phyloP scores from a whole-genome alignment of 1,140 invertebrate species.

The Drosophila pachea region DNA sequence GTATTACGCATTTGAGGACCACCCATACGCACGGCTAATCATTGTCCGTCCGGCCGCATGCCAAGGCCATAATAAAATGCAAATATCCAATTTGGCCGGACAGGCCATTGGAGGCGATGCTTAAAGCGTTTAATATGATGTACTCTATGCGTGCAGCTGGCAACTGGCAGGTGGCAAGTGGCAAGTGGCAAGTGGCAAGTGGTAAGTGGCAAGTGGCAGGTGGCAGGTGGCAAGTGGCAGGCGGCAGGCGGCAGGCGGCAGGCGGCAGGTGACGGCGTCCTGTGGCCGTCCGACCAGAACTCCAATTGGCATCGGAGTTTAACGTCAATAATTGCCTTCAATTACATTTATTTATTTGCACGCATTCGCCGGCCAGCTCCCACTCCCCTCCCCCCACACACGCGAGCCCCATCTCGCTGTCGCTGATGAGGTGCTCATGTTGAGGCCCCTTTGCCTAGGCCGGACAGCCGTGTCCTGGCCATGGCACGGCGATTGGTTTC shows the following conservation, averaged over 20 bases:
- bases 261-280: not conserved
- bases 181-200: not conserved
- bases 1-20: no score
- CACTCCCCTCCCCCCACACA: not conserved
- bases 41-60: slow-evolving; percentile 6
- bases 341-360: slow-evolving; percentile 76
- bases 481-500: slow-evolving; percentile 68
- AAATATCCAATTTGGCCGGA: slow-evolving; percentile 40
- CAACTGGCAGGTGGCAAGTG: not conserved
- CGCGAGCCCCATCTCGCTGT: not conserved
- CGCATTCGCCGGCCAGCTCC: slow-evolving; percentile 37
- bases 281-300: slow-evolving; percentile 36
- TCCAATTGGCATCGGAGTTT: slow-evolving; percentile 57
- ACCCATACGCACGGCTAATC: no score
- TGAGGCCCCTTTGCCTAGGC: slow-evolving; percentile 13
- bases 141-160: slow-evolving; percentile 8
- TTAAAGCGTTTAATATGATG: slow-evolving; percentile 39
- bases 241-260: not conserved
- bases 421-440: slow-evolving; percentile 4
- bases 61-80: slow-evolving; percentile 30
- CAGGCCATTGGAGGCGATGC: slow-evolving; percentile 21
- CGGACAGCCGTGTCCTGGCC: slow-evolving; percentile 56
- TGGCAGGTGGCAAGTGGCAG: not conserved
- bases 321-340: slow-evolving; percentile 75
- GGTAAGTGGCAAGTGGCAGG: not conserved